Base-by-base conservation (phyloP, 2,797 vertebrate species). In the Tangara arthus region DNA sequence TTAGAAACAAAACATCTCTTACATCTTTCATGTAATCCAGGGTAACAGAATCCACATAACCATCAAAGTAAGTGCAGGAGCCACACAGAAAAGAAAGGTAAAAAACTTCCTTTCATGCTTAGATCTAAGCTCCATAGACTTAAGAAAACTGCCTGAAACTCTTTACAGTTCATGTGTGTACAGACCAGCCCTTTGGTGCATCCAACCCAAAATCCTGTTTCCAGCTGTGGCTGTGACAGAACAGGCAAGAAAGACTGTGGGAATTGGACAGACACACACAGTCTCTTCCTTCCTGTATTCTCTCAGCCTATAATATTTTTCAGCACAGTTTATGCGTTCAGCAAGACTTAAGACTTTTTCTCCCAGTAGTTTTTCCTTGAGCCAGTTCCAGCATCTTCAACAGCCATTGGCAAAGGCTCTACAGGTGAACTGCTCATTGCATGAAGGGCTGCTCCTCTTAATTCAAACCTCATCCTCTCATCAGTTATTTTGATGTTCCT, bases 1-100 rank as follows among this genome's bases (percentile, higher is more conserved):
- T 95, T 75, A 91, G 77, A 95, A 94, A 95, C 61, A 93, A 96
- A 95, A 90, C 50, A 88, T 79, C 53, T 77, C 49, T 92, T 68
- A 57, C 30, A 63, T 90, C 50, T 86, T 83, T 56, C 35, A 34
- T 59, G 47, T 65, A 78, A 76, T 23, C 39, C 69, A 78, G 61
- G 37, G 53, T 68, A 78, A 86, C 42, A 53, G 37, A 82, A 64
- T 78, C 46, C 79, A 65, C 24, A 24, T 8, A 82, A 89, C 53
- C 9, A 41, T 26, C 39, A 55, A 61, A 41, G 49, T 27, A 92
- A 85, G 46, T 15, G 35, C 49, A 87, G 46, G 46, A 82, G 49
- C 27, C n/a, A 57, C 8, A 18, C 2, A 91, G 37, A 73, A 83
- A 86, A 82, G 4, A 0, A 7, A 73, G 14, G n/a, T 7, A 23